phyloP scores from a whole-genome alignment of 2,888 invertebrate species.

The Drosophila rubida region DNA sequence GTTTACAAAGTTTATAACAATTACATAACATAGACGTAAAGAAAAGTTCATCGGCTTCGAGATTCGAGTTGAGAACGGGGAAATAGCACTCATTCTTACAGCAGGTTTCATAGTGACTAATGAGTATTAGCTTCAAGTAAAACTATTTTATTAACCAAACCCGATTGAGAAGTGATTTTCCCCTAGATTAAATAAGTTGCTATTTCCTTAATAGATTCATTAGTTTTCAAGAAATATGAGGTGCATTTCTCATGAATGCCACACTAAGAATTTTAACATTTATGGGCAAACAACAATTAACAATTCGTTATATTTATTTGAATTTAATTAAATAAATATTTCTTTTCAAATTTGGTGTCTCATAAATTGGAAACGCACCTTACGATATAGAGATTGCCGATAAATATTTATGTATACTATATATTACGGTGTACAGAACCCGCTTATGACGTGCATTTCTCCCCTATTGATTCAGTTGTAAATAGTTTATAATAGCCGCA shows the following conservation, averaged over 20 bases:
- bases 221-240: neutral
- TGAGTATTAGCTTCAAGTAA: too few species aligned
- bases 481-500: conserved; percentile 5
- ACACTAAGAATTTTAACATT: neutral
- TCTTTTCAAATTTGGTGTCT: neutral
- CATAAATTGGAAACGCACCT: neutral
- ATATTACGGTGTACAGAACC: neutral
- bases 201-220: neutral
- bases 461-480: conserved; percentile 3
- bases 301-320: too few species aligned
- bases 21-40: conserved; percentile 4
- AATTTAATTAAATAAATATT: too few species aligned
- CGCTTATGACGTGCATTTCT: neutral
- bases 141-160: conserved; percentile 10
- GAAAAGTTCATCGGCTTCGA: neutral
- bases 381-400: neutral
- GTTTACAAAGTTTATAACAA: conserved; percentile 18
- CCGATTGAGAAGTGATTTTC: conserved; percentile 18
- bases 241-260: neutral
- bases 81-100: neutral
- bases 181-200: neutral
- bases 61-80: conserved; percentile 6
- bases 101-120: conserved; percentile 11
- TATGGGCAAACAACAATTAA: too few species aligned
- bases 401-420: neutral